Conservation (phyloP, 2,113 vertebrate genomes). For the Urocynchramus pylzowi region DNA sequence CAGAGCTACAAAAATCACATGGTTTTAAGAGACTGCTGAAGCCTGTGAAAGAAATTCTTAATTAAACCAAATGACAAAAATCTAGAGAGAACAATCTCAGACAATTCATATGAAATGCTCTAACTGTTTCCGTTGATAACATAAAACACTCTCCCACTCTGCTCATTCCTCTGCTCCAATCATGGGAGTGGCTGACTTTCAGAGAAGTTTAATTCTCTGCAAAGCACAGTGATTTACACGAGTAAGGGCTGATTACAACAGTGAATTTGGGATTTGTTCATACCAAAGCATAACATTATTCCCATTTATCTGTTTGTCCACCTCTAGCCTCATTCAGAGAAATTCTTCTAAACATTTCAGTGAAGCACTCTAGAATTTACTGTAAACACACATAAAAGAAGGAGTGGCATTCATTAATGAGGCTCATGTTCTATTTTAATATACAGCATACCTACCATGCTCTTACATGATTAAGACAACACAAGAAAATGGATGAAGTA, state of each 20-base stretch:
- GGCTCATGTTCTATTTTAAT: constrained; percentile 12
- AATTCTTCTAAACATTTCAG: neutral
- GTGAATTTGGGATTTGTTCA: neutral
- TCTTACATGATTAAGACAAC: constrained; percentile 18
- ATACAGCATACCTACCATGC: neutral
- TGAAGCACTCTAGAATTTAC: constrained; percentile 18
- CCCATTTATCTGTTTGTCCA: neutral
- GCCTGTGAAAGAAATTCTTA: constrained; percentile 25
- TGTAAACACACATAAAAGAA: constrained; percentile 39
- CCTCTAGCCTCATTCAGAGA: neutral
- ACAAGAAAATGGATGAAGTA: constrained; percentile 30
- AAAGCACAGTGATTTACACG: neutral
- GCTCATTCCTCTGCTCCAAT: neutral
- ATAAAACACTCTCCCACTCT: neutral
- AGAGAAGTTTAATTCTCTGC: neutral
- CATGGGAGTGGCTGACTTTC: neutral
- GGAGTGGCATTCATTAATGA: constrained; percentile 22
- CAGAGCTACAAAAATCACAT: constrained; percentile 46
- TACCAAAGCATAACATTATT: neutral
- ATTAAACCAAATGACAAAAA: neutral
- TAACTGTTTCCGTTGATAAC: neutral
- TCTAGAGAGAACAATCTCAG: neutral
- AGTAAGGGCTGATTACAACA: neutral
- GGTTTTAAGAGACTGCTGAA: neutral
- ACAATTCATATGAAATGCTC: neutral